Evolutionary conservation across 2,888 invertebrate species (phyloP), one percentile per base, ranked within the genome.

Genomic region (Helobdella robusta): DNA sequence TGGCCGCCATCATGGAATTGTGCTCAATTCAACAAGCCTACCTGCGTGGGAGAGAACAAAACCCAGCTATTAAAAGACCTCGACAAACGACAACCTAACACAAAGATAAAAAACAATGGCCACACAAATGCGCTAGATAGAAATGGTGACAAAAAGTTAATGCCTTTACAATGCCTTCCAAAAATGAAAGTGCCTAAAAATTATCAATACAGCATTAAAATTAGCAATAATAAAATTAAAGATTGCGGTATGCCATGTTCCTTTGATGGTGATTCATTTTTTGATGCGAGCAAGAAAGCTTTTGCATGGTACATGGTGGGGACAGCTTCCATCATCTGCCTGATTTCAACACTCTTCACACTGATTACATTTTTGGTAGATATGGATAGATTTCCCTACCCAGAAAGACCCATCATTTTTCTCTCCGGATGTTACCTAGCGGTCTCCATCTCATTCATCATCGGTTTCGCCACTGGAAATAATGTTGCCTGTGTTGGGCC

Each of bases 361-460:
- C 78, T 83, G 4, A 70, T 82, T 48, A 97, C 97, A 8, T 95
- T 93, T 79, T 83, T 92, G 69, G 89, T 97, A 72, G 95, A 97
- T 79, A 90, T 91, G 68, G 88, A 90, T 74, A 84, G 97, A 74
- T 98, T 98, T 81, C 86, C 91, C 52, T 98, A 97, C 81, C 97
- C 97, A 15, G 97, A 98, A 80, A 84, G 95, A 72, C 94, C 97
- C 1, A 94, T 98, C 68, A 93, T 97, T 74, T 97, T 94, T 79
- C 82, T 98, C 66, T 92, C 95, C 25, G 87, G 93, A 3, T 97
- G 97, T 80, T 95, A 95, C 79, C 83, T 94, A 73, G 89, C 94
- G 85, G 90, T 95, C 56, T 90, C 94, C 23, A 83, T 90, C 70
- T 90, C 91, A 58, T 97, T 95, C 81, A 76, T 84, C 3, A 87